Base-by-base conservation (phyloP, 2,113 vertebrate genomes). In the Xerus inauris region DNA sequence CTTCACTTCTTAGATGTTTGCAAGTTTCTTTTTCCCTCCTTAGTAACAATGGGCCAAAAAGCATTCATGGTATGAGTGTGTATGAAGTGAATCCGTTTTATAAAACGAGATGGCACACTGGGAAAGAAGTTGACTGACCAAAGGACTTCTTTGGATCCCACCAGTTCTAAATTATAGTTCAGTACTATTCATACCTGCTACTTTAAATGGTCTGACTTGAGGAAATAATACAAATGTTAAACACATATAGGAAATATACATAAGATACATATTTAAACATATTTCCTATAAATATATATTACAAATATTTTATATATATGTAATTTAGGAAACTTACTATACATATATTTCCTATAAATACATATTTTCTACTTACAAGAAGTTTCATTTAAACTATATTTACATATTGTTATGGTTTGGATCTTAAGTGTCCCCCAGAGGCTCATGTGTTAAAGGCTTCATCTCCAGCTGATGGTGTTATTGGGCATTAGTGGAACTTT, bases 221-320 rank as follows among this genome's bases (percentile, higher is more conserved):
- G 42, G 77, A 94, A 82, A 77, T 77, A 57, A 87, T 72, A 62
- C 20, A 83, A 86, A 86, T 77, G 82, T 75, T 85, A 47, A 83
- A 22, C 30, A 91, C 24, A 72, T 57, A 64, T 14, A n/a, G 24
- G 2, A 81, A 62, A 35, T 73, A 92, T 45, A n/a, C 72, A 85
- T 35, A 30, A 12, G 17, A 49, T 38, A 26, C 45, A 28, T 16
- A 72, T 28, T 35, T 8, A 59, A n/a, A 89, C 47, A 54, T 32
- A n/a, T n/a, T 64, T 19, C 14, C 30, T 38, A 32, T 32, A 83
- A 42, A 51, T 75, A 42, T n/a, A 54, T 38, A 71, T 38, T 30
- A 62, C 5, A 38, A 40, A 54, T 71, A 67, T 69, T 69, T 87
- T 10, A 8, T n/a, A 69, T 51, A 8, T n/a, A 13, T 59, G 24